phyloP scores from a whole-genome alignment of 2,113 vertebrate species.

The Stegostoma tigrinum region DNA sequence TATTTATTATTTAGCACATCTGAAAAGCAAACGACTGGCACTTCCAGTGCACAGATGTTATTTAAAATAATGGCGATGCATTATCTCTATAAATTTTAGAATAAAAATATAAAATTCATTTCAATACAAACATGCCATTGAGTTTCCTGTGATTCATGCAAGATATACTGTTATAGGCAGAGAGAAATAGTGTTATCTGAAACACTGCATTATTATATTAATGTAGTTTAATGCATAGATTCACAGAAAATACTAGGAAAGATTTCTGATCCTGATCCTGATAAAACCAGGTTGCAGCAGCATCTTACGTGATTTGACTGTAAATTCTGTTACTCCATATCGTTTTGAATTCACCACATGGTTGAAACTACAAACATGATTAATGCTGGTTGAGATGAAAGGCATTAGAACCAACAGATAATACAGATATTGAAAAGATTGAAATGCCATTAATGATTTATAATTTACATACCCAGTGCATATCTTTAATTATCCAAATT shows the following conservation, averaged over 20 bases:
- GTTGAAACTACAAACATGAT: conserved; percentile 12
- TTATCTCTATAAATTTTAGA: neutral
- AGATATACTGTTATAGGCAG: too few species aligned
- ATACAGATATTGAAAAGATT: neutral
- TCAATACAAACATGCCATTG: neutral
- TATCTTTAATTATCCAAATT: neutral
- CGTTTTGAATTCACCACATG: neutral
- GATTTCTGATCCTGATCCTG: conserved; percentile 17
- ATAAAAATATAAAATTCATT: neutral
- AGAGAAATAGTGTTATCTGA: too few species aligned
- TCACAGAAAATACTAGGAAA: neutral
- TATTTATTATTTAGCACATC: neutral
- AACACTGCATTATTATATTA: neutral
- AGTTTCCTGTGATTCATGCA: neutral
- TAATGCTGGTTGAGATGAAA: neutral
- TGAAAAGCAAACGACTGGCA: neutral
- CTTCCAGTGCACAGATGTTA: neutral
- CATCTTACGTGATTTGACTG: neutral
- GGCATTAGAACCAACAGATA: neutral
- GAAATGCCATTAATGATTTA: neutral
- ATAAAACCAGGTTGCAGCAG: neutral
- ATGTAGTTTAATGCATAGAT: neutral
- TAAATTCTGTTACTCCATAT: neutral
- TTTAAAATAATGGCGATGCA: neutral
- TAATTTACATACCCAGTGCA: neutral